Evolutionary conservation across 2,797 vertebrate genomes (phyloP).

Genomic region (Apodemus agrarius): DNA sequence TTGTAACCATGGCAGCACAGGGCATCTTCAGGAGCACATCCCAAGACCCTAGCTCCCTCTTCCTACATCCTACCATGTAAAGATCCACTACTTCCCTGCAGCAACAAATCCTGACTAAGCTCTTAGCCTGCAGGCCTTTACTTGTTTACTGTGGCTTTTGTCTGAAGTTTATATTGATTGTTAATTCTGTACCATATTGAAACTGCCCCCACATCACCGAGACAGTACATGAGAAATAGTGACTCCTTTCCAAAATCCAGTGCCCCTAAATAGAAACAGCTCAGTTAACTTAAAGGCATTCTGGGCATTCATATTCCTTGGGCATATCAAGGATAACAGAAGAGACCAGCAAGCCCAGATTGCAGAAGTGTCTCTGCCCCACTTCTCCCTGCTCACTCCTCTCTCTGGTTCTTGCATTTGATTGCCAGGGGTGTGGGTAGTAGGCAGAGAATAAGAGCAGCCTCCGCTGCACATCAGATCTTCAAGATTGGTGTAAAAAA

Average conservation of each 20-base stretch:
- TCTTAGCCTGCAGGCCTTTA: not conserved
- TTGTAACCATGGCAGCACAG: not conserved
- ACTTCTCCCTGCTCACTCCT: not conserved
- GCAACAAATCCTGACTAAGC: not conserved
- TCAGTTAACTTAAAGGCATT: not conserved
- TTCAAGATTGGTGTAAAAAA: not conserved
- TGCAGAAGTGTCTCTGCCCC: not conserved
- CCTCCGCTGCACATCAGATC: not conserved
- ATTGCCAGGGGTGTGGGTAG: not conserved
- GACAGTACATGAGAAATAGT: not conserved
- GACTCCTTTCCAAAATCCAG: slow-evolving; percentile 11
- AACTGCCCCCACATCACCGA: not conserved
- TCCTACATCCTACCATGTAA: not conserved
- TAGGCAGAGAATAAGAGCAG: not conserved
- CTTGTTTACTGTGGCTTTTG: not conserved
- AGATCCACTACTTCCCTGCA: not conserved
- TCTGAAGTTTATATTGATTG: not conserved
- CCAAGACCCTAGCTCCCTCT: not conserved
- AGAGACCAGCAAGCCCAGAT: not conserved
- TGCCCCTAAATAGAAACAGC: not conserved
- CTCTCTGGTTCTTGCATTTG: not conserved
- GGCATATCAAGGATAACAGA: not conserved
- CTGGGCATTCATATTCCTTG: not conserved
- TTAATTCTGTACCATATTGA: not conserved
- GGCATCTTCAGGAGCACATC: not conserved